phyloP scores from a whole-genome alignment of 2,113 vertebrate species.

The Aegithalos caudatus region DNA sequence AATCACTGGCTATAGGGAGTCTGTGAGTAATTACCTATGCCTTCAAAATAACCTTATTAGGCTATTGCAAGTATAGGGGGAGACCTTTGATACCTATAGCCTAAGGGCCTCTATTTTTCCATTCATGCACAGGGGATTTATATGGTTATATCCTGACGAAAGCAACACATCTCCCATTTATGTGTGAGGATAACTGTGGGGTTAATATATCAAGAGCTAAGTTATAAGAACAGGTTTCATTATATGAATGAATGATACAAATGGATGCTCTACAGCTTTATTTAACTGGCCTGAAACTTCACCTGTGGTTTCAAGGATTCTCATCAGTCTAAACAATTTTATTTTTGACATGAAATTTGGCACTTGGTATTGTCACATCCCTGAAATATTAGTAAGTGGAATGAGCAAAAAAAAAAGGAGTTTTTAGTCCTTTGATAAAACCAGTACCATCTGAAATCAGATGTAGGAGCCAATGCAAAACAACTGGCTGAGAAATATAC shows the following conservation, averaged over 20 bases:
- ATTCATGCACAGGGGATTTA: conserved; percentile 50
- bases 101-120: conserved; percentile 35
- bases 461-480: neutral
- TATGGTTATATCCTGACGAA: conserved; percentile 47
- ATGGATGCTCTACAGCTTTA: conserved; percentile 34
- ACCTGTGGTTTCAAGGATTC: conserved; percentile 49
- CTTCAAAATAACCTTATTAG: conserved; percentile 61
- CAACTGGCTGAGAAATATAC: neutral
- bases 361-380: neutral
- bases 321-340: conserved; percentile 1
- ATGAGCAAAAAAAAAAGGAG: neutral
- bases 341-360: conserved; percentile 30
- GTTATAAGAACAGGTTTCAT: conserved; percentile 46
- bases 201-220: conserved; percentile 55
- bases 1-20: conserved; percentile 34
- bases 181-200: conserved; percentile 9
- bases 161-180: conserved; percentile 58
- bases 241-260: conserved; percentile 54
- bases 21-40: conserved; percentile 32
- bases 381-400: neutral
- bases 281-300: conserved; percentile 25
- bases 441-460: neutral
- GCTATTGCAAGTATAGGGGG: conserved; percentile 41
- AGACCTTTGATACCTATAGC: conserved; percentile 46
- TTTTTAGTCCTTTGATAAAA: neutral